Base-by-base conservation (phyloP, 2,113 vertebrate species). In the Periophthalmus modestus region DNA sequence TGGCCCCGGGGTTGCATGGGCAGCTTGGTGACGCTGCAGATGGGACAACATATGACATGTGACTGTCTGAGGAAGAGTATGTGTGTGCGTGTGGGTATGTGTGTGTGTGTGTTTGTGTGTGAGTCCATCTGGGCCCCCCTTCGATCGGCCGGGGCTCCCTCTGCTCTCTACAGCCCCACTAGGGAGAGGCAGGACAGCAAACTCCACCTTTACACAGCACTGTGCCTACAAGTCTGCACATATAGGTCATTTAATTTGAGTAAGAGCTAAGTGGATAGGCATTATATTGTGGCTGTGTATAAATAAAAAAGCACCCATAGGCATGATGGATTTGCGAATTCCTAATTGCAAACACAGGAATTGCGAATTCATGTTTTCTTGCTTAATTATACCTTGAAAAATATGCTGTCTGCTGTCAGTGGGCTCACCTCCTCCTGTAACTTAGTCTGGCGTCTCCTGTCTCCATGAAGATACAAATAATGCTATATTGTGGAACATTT, bases 21-120 rank as follows among this genome's bases (percentile, higher is more conserved):
- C 90, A 88, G 90, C 90, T 90, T 88, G 89, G 91, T 92, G 90
- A 92, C 86, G 72, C 90, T 93, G 89, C 93, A 94, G 93, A 94
- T 94, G 93, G 93, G 93, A 92, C 89, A 94, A 92, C 93, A 94
- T 94, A 94, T 94, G 93, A 94, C 93, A 93, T 89, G 90, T 91
- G 92, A 93, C 92, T 85, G 86, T 86, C 74, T 86, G 85, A 83
- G 79, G 68, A 85, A 68, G 67, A 77, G 19, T 77, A 69, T 79
- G 85, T 80, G 39, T 43, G 39, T 43, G 39, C 10, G 39, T 43
- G 39, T 43, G 67, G n/a, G n/a, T n/a, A n/a, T 72, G 78, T 62
- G 71, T 70, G 68, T 89, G 81, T 90, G 80, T 19, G 89, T 93
- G 67, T 72, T 75, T 65, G 71, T 71, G 68, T 88, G 80, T 90